Evolutionary conservation across 2,888 invertebrate genomes (phyloP).

Genomic region (Elegia similella): DNA sequence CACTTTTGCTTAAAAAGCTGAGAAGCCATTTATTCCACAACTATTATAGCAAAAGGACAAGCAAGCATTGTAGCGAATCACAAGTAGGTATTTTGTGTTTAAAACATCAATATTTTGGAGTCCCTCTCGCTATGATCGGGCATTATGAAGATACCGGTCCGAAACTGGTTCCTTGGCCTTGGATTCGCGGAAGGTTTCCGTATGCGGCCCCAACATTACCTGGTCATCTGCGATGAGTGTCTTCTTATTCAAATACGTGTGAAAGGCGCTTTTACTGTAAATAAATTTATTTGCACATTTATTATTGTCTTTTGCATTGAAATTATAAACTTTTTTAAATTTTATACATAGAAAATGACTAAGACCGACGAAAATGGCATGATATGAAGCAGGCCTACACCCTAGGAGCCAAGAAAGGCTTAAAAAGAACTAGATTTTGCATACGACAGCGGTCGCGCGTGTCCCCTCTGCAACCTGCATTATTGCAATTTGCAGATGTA

Average conservation of each 20-base stretch:
- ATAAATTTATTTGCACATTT: not conserved
- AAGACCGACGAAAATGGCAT: no score
- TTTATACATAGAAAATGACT: no score
- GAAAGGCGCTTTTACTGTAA: constrained; percentile 11
- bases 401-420: no score
- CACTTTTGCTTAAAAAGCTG: no score
- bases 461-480: no score
- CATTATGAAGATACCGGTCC: constrained; percentile 54
- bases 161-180: constrained; percentile 70
- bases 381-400: no score
- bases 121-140: constrained; percentile 28
- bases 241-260: constrained; percentile 11
- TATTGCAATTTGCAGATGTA: no score
- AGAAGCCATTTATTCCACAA: not conserved
- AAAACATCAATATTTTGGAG: constrained; percentile 23
- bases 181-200: constrained; percentile 62
- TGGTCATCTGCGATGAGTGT: constrained; percentile 30
- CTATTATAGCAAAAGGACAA: not conserved
- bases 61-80: not conserved
- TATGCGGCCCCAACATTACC: constrained; percentile 53
- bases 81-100: not conserved
- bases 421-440: no score
- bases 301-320: not conserved
- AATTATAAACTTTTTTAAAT: not conserved
- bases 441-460: no score